These are phyloP conservation scores for Sebastes wilsoni DNA, from an alignment of 2,797 vertebrate genomes.

Conservation along the genomic window DNA sequence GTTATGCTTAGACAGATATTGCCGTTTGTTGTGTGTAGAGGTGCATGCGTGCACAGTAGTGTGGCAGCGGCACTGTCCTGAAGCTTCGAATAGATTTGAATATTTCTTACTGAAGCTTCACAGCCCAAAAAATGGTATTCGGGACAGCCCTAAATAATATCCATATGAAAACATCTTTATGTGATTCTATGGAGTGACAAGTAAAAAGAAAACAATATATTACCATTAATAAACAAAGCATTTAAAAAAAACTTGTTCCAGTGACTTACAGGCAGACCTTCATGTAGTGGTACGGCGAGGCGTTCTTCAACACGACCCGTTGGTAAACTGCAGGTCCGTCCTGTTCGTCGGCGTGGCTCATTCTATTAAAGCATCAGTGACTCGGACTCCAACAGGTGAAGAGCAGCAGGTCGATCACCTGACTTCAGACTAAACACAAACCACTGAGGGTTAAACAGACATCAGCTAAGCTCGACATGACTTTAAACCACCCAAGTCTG, in stretches of 20 bases:
- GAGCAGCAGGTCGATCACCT: not conserved
- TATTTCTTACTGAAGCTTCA: no score
- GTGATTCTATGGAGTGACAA: not conserved
- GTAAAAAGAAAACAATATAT: not conserved
- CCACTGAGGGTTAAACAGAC: not conserved
- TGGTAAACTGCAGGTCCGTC: slow-evolving; percentile 69
- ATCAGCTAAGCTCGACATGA: no score
- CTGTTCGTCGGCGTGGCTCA: slow-evolving; percentile 52
- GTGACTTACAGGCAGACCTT: slow-evolving; percentile 87
- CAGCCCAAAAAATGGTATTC: no score
- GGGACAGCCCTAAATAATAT: not conserved
- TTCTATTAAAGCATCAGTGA: slow-evolving; percentile 41
- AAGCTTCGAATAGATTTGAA: no score
- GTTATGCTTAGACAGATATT: no score
- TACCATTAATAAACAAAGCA: not conserved
- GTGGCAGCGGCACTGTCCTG: no score
- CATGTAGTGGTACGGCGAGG: slow-evolving; percentile 87
- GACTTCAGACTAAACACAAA: not conserved
- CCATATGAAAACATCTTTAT: not conserved
- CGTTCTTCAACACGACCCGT: slow-evolving; percentile 84
- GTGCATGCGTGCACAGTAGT: no score
- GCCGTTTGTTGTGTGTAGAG: no score
- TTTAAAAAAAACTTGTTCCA: not conserved
- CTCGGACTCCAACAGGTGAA: not conserved
- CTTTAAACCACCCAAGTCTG: not conserved